phyloP scores from a whole-genome alignment of 2,888 invertebrate genomes.

The Malacosoma neustria region DNA sequence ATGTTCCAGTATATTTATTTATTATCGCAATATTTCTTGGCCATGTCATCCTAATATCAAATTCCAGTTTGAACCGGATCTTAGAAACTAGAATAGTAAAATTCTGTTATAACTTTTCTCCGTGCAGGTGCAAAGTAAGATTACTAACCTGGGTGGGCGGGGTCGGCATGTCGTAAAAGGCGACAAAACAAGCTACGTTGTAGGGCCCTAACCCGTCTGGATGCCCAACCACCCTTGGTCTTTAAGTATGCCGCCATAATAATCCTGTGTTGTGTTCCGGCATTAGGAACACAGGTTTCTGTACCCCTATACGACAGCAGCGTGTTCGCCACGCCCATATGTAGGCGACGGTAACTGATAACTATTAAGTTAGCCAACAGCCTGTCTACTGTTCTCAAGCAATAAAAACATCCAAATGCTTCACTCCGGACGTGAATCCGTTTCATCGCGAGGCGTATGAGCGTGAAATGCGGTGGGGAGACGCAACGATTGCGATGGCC shows the following conservation, averaged over 20 bases:
- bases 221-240: background rate
- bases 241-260: background rate
- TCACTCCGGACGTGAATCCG: background rate
- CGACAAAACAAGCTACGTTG: background rate
- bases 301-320: background rate
- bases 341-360: background rate
- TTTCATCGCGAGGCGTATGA: background rate
- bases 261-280: background rate
- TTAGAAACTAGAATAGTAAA: too few species aligned
- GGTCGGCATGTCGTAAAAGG: background rate
- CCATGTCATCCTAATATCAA: too few species aligned
- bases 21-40: too few species aligned
- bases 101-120: background rate
- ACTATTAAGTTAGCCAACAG: background rate
- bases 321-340: background rate
- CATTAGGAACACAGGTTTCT: background rate
- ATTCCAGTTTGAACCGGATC: too few species aligned
- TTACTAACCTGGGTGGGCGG: background rate
- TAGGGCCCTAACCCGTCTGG: background rate
- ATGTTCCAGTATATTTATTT: too few species aligned
- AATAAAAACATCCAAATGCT: background rate
- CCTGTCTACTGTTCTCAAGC: background rate
- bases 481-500: conserved; percentile 23
- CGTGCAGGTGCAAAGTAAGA: background rate
- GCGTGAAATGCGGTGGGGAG: conserved; percentile 5